Evolutionary conservation across 2,888 invertebrate genomes (phyloP), one percentile per base, ranked within the genome.

Genomic region (Ophonus ardosiacus): DNA sequence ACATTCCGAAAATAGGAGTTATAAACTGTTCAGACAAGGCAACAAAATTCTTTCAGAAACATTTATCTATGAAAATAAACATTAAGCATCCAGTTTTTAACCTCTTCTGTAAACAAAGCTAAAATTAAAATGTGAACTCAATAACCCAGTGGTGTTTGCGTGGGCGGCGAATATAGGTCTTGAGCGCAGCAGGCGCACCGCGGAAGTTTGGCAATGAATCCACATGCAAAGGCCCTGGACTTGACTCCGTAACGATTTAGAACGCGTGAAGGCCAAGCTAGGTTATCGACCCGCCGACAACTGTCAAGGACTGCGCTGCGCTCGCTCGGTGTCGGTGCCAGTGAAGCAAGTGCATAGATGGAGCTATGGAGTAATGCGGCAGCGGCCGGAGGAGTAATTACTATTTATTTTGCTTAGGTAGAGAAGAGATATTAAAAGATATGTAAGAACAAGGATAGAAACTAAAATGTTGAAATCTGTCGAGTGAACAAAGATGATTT

Each of bases 141-240:
- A 51, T 51, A 51, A 51, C 57, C 13, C 78, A 17, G 57, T n/a
- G 6, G 78, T 51, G 78, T 68, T 68, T 40, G 76, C 83, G 83
- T 83, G 76, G 83, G 83, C 83, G 76, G 38, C 40, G 85, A 87
- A 88, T 86, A 86, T 88, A 87, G 87, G 87, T 88, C 86, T 88
- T 31, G 31, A 31, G 81, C 86, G 86, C 87, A 87, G 84, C 86
- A 86, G 86, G 7, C 59, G 15, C 4, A 63, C 63, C 63, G 86
- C 87, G 87, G 87, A 87, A 87, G 86, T 86, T 85, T 87, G 83
- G 83, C 83, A 83, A 57, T 59, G 82, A 18, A 38, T 57, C n/a
- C 57, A 56, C 59, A 63, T 38, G 71, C 76, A 51, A 24, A 21
- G 76, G 17, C 76, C 76, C 17, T 56, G 76, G 76, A 76, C 76